Evolutionary conservation across 2,888 invertebrate genomes (phyloP).

Genomic region (Aquatica leii): DNA sequence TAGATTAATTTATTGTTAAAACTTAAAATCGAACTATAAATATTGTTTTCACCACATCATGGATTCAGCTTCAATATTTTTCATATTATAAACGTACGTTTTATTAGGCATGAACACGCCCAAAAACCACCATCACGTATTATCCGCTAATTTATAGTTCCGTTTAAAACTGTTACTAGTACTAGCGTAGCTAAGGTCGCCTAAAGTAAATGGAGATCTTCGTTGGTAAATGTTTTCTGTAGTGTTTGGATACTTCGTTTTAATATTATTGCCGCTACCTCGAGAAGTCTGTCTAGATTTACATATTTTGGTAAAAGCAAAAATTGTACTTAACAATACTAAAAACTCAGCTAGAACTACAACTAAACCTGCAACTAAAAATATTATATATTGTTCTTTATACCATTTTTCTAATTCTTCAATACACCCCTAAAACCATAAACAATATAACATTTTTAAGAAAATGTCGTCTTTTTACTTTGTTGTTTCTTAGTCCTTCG

Average conservation of each 20-base stretch:
- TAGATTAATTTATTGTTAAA: no score
- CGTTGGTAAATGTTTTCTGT: slow-evolving; percentile 39
- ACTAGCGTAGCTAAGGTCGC: slow-evolving; percentile 55
- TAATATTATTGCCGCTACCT: slow-evolving; percentile 30
- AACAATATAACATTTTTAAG: background rate
- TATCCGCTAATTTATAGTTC: slow-evolving; percentile 56
- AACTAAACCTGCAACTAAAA: slow-evolving; percentile 71
- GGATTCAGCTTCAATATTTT: slow-evolving; percentile 67
- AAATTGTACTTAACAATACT: slow-evolving; percentile 73
- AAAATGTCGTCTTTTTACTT: slow-evolving; percentile 8
- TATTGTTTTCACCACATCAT: slow-evolving; percentile 75
- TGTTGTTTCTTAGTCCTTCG: slow-evolving; percentile 66
- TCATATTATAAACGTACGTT: slow-evolving; percentile 55
- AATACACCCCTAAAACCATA: slow-evolving; percentile 69
- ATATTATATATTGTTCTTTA: slow-evolving; percentile 75
- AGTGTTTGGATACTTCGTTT: slow-evolving; percentile 24
- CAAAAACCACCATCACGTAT: slow-evolving; percentile 57
- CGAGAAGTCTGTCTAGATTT: slow-evolving; percentile 63
- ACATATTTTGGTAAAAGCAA: slow-evolving; percentile 73
- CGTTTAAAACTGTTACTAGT: slow-evolving; percentile 56
- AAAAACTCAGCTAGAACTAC: slow-evolving; percentile 77
- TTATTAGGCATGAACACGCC: slow-evolving; percentile 49
- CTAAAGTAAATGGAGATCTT: slow-evolving; percentile 50
- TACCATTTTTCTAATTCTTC: slow-evolving; percentile 78
- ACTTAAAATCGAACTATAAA: no score